phyloP scores from a whole-genome alignment of 64 coral and sea anemone genomes.

The Porites australiensis region DNA sequence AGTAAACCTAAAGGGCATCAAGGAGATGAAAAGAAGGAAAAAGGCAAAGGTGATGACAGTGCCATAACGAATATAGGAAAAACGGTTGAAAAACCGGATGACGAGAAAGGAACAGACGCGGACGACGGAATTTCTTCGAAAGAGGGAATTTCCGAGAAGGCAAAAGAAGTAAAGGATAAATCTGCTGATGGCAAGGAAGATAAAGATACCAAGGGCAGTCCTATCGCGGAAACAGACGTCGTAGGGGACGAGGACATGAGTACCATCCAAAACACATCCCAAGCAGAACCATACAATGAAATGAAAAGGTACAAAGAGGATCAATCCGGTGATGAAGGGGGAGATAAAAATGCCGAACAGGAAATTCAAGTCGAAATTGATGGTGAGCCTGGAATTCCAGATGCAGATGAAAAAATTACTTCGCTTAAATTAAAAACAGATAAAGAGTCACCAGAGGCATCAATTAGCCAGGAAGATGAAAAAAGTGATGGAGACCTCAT shows the following conservation, averaged over 20 bases:
- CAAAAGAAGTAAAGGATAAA: background rate
- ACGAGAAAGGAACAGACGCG: background rate
- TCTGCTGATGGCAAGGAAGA: background rate
- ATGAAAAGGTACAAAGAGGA: background rate
- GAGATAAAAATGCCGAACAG: background rate
- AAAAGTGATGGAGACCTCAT: background rate
- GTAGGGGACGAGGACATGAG: background rate
- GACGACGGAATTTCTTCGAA: background rate
- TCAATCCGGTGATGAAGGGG: background rate
- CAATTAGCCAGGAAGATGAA: background rate
- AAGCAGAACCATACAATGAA: background rate
- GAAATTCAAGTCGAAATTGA: background rate
- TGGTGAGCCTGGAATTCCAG: background rate
- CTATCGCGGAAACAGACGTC: background rate
- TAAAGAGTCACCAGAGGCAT: background rate
- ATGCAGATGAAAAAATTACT: background rate
- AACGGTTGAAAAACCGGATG: background rate
- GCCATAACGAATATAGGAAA: background rate
- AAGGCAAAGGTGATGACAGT: background rate
- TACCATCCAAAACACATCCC: background rate
- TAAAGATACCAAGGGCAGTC: background rate
- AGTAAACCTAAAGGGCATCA: too few species aligned
- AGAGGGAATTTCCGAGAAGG: background rate
- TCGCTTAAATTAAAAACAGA: background rate
- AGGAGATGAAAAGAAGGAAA: background rate